Evolutionary conservation across 2,797 vertebrate species (phyloP).

Genomic region (Ptychadena robeensis): DNA sequence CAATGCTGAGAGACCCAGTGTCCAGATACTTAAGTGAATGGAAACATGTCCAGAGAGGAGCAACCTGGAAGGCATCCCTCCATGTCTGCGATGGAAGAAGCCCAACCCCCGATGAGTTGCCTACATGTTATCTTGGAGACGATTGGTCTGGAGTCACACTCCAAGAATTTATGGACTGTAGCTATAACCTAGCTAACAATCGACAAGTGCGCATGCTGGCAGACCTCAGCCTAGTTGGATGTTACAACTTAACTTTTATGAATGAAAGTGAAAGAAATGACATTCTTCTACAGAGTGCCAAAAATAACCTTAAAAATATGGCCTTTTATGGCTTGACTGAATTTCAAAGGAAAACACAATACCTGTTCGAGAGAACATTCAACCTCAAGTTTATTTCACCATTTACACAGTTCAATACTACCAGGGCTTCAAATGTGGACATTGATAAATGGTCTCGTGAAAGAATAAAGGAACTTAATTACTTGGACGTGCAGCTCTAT

Average conservation of each 20-base stretch:
- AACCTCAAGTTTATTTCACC: conserved; percentile 94
- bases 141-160: conserved; percentile 94
- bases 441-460: conserved; percentile 83
- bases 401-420: conserved; percentile 96
- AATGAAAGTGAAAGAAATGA: conserved; percentile 89
- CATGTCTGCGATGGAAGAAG: conserved; percentile 93
- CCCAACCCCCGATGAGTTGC: conserved; percentile 90
- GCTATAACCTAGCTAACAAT: conserved; percentile 93
- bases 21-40: conserved; percentile 95
- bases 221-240: conserved; percentile 86
- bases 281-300: conserved; percentile 93
- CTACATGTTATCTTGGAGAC: conserved; percentile 87
- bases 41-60: conserved; percentile 95
- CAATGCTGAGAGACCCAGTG: conserved; percentile 92
- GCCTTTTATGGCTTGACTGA: conserved; percentile 97
- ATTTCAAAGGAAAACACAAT: conserved; percentile 97
- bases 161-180: conserved; percentile 90
- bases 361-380: conserved; percentile 98
- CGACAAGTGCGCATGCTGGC: conserved; percentile 97
- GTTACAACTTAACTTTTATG: conserved; percentile 89
- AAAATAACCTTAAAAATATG: conserved; percentile 97
- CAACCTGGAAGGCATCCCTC: conserved; percentile 94
- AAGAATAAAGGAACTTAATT: conserved; percentile 92
- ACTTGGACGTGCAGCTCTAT: conserved; percentile 93
- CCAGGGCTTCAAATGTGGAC: conserved; percentile 93